phyloP scores from a whole-genome alignment of 2,113 vertebrate genomes.

The Notarius lentiginosus region DNA sequence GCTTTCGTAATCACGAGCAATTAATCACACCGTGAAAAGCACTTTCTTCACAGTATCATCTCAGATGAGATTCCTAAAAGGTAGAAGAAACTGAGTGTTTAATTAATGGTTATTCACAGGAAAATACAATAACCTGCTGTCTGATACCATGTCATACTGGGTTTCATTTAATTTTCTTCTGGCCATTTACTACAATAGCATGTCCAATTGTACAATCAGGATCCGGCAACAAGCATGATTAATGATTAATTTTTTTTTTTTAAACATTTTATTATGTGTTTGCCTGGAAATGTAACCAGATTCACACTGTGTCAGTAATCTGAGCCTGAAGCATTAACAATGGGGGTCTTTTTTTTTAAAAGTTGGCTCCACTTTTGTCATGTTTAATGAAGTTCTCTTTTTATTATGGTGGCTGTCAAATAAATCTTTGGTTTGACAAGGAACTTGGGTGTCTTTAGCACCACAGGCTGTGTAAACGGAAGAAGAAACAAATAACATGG shows the following conservation, averaged over 20 bases:
- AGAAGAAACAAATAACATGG: neutral
- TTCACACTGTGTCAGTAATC: conserved; percentile 1
- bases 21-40: conserved; percentile 15
- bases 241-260: neutral
- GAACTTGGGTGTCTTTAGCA: neutral
- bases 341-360: neutral
- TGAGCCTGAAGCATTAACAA: conserved; percentile 5
- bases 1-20: conserved; percentile 25
- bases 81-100: neutral
- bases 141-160: no score
- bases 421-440: neutral
- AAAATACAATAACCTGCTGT: neutral
- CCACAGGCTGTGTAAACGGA: neutral
- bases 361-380: neutral
- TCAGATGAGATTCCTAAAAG: neutral
- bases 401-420: neutral
- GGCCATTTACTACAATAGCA: neutral
- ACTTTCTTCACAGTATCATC: neutral
- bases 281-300: neutral
- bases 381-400: neutral
- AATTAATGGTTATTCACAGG: neutral
- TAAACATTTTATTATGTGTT: neutral
- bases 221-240: neutral
- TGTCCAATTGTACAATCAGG: neutral
- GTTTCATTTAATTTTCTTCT: neutral